Evolutionary conservation across 2,888 invertebrate genomes (phyloP), one percentile per base, ranked within the genome.

Genomic region (Dryadula phaetusa): DNA sequence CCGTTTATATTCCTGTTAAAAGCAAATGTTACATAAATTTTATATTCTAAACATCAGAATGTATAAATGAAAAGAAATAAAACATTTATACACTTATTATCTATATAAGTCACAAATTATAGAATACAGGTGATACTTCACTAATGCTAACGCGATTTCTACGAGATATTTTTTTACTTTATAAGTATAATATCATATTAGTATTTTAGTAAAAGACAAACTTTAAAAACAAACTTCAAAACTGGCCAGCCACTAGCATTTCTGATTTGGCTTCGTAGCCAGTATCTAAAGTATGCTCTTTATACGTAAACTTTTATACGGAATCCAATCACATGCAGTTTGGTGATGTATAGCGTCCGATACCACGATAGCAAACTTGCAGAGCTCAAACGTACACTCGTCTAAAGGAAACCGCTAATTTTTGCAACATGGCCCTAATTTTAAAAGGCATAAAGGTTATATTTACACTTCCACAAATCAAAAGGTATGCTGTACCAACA

Each of bases 291-390:
- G 84, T 86, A 85, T 84, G 81, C 81, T 81, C 82, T 85, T 83
- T 83, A 83, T 76, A 78, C 77, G 76, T 79, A 82, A 88, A 88
- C 84, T 87, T 87, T 85, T 83, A 82, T 85, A 79, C 78, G 79
- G 79, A 85, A 86, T 85, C 82, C 86, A 88, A 88, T 88, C 88
- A 86, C 83, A 80, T 82, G 82, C 81, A 82, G 82, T 82, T 80
- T 76, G 75, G 76, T 76, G 74, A 79, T 80, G 80, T 79, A 77
- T 75, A 71, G 77, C 75, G 72, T 65, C 73, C 68, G 68, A 67
- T 72, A 73, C 75, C 70, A 75, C 74, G 72, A 77, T 76, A 72
- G 77, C 76, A 80, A 87, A 85, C 84, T 85, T 83, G 76, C 74
- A 70, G 74, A 81, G 80, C 79, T 79, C 79, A 79, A 81, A 80